phyloP scores from a whole-genome alignment of 35 echinoderm and acorn worm genomes.

The Acanthaster planci region DNA sequence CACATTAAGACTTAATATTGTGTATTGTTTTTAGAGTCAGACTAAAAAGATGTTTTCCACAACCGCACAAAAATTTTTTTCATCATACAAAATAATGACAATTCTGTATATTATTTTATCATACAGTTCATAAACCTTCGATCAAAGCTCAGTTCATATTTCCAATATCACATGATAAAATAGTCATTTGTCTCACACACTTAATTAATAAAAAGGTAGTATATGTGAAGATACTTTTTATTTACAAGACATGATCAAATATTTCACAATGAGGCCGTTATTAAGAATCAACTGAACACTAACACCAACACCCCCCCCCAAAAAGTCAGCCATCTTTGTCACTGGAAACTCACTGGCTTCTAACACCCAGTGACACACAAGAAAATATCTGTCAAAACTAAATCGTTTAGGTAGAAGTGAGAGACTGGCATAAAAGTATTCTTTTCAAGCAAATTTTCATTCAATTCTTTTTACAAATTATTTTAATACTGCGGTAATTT shows the following conservation, averaged over 20 bases:
- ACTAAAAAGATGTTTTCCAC: background rate
- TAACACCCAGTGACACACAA: no score
- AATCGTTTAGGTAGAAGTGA: no score
- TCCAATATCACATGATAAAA: constrained; percentile 24
- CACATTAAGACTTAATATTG: background rate
- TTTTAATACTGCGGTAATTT: no score
- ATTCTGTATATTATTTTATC: background rate
- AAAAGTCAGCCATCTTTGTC: no score
- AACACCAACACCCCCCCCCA: no score
- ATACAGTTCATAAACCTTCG: background rate
- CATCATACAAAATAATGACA: constrained; percentile 23
- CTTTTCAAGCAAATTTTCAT: no score
- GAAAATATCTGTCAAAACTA: no score
- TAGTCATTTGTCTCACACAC: constrained; percentile 25
- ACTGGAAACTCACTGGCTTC: no score
- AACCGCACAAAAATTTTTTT: constrained; percentile 11
- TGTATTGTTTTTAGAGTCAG: background rate
- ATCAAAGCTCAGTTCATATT: background rate
- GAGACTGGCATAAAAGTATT: no score
- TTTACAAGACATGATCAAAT: background rate
- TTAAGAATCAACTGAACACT: background rate
- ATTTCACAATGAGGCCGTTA: background rate
- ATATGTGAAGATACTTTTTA: constrained; percentile 24
- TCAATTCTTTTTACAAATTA: no score
- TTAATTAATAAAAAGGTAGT: constrained; percentile 22